A percentile compares a stretch with the other conserved stretches of the same genome.
phyloP scores from a whole-genome alignment of 2,113 vertebrate species.

The Myotis brandtii region DNA sequence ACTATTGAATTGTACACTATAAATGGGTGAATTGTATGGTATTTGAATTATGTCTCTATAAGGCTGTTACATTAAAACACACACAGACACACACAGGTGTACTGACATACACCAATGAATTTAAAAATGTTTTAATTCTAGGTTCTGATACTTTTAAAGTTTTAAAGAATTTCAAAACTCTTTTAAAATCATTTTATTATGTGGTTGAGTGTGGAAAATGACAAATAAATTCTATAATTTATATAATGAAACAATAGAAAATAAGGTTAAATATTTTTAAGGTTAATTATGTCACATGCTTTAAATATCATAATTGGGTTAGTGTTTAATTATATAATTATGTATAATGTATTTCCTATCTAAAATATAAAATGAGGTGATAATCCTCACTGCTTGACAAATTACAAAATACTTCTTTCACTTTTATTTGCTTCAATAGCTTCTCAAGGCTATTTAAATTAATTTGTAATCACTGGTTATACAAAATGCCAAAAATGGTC shows the following conservation, averaged over 20 bases:
- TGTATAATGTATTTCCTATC: neutral
- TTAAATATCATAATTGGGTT: neutral
- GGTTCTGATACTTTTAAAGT: neutral
- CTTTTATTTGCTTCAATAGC: neutral
- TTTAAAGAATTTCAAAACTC: neutral
- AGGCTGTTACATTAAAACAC: neutral
- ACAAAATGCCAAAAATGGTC: neutral
- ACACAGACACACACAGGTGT: neutral
- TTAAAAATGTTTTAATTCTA: neutral
- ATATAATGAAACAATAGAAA: neutral
- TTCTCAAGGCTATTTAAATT: neutral
- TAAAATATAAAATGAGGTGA: neutral
- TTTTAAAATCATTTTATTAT: neutral
- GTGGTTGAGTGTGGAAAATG: neutral
- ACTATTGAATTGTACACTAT: neutral
- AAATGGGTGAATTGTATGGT: neutral
- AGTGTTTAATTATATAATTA: conserved; percentile 24
- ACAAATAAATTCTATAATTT: conserved; percentile 15
- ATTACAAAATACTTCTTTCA: neutral
- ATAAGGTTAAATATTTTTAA: conserved; percentile 41
- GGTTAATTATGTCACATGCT: neutral
- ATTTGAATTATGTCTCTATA: neutral
- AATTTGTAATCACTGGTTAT: neutral
- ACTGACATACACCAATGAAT: neutral
- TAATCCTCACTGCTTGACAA: conserved; percentile 17